Conservation (phyloP, 2,113 vertebrate genomes). For the Notiomystis cincta region DNA sequence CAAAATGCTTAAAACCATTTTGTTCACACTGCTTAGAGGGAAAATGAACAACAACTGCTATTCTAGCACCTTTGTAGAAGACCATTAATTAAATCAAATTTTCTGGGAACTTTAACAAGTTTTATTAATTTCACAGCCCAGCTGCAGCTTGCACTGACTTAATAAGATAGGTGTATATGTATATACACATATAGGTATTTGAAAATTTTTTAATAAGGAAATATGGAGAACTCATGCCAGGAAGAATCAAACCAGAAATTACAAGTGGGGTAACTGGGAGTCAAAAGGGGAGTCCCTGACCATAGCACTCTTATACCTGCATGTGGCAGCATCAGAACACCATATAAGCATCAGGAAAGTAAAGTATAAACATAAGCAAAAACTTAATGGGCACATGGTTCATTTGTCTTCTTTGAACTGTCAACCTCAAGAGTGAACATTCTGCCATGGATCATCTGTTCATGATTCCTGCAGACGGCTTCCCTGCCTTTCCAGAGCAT, state of each 20-base stretch:
- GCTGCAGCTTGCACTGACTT: not conserved
- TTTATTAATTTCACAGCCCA: not conserved
- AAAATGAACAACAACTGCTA: not conserved
- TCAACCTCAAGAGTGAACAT: not conserved
- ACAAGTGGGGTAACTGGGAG: not conserved
- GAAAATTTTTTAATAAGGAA: not conserved
- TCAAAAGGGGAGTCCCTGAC: not conserved
- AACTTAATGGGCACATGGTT: not conserved
- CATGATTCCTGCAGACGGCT: not conserved
- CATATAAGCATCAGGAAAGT: not conserved
- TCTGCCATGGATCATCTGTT: slow-evolving; percentile 32
- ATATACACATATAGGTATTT: not conserved
- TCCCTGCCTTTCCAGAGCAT: not conserved
- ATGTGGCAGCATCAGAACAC: not conserved
- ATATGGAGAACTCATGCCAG: not conserved
- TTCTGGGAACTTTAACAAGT: not conserved
- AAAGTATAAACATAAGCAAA: not conserved
- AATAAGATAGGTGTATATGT: not conserved
- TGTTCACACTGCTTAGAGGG: not conserved
- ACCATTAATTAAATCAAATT: not conserved
- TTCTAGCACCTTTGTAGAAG: not conserved
- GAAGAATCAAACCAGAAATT: not conserved
- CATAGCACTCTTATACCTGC: not conserved
- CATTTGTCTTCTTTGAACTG: slow-evolving; percentile 7
- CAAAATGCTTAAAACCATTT: not conserved